Conservation (phyloP, 2,888 invertebrate species). For the Strigamia transsilvanica region DNA sequence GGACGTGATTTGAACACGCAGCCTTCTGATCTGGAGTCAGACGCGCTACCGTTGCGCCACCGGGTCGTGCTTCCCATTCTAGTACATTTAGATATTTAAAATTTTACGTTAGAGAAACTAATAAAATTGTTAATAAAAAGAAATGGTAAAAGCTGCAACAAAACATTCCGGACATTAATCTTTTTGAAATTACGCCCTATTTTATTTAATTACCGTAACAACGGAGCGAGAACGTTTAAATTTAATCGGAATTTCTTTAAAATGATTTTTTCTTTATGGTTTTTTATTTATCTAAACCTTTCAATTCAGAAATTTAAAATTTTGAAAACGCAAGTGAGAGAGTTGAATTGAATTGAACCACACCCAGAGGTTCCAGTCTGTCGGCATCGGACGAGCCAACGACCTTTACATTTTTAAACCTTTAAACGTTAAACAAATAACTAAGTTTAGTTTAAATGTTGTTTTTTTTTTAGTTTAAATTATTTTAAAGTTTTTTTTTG, state of each 20-base stretch:
- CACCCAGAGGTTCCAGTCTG: not conserved
- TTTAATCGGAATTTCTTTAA: not conserved
- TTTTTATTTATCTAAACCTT: too few relatives aligned
- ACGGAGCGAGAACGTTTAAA: not conserved
- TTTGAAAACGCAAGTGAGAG: not conserved
- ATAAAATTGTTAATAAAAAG: not conserved
- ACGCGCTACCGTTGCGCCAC: constrained; percentile 52
- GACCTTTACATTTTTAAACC: not conserved
- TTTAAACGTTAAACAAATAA: not conserved
- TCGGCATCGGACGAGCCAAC: not conserved
- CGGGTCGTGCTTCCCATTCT: constrained; percentile 20
- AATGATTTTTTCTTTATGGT: too few relatives aligned
- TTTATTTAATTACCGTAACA: not conserved
- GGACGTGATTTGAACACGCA: constrained; percentile 52
- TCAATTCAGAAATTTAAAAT: not conserved
- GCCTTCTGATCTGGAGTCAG: constrained; percentile 52
- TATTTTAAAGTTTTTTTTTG: not conserved
- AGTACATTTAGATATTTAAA: not conserved
- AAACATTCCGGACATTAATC: too few relatives aligned
- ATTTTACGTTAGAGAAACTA: not conserved
- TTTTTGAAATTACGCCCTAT: not conserved
- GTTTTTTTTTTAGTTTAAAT: not conserved
- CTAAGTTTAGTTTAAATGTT: not conserved
- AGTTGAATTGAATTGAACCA: constrained; percentile 1
- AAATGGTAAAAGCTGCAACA: too few relatives aligned